These are phyloP conservation scores for Rhagophthalmus giganteus DNA, from an alignment of 2,888 invertebrate species.

Conservation along the genomic window DNA sequence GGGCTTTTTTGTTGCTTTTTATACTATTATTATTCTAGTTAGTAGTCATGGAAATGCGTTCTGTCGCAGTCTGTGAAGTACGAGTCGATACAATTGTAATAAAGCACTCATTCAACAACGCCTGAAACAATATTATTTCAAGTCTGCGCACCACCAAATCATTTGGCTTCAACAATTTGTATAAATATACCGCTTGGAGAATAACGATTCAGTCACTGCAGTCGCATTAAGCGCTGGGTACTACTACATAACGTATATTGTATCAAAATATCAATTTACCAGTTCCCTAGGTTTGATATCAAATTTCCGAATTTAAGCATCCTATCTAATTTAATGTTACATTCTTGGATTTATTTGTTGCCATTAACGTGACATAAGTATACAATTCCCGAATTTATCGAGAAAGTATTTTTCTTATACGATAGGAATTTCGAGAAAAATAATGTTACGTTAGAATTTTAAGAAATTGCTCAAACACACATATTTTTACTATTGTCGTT, in stretches of 20 bases:
- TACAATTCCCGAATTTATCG: too few relatives aligned
- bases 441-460: too few relatives aligned
- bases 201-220: slow-evolving; percentile 11
- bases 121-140: slow-evolving; percentile 38
- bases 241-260: slow-evolving; percentile 14
- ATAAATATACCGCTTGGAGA: slow-evolving; percentile 18
- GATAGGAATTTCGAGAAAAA: too few relatives aligned
- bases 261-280: slow-evolving; percentile 15
- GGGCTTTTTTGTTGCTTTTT: background rate
- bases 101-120: slow-evolving; percentile 32
- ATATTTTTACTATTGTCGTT: too few relatives aligned
- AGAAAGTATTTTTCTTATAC: too few relatives aligned
- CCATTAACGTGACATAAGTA: too few relatives aligned
- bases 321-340: slow-evolving; percentile 22
- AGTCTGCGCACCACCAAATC: slow-evolving; percentile 29
- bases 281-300: slow-evolving; percentile 23
- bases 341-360: slow-evolving; percentile 30
- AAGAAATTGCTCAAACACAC: too few relatives aligned
- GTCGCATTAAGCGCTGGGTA: too few relatives aligned
- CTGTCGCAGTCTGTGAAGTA: slow-evolving; percentile 11
- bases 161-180: slow-evolving; percentile 24
- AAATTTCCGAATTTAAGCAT: slow-evolving; percentile 36
- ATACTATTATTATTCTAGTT: background rate
- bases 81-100: slow-evolving; percentile 33
- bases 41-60: slow-evolving; percentile 6